Evolutionary conservation across 2,797 vertebrate species (phyloP), one percentile per base, ranked within the genome.

Genomic region (Alfaro cultratus): DNA sequence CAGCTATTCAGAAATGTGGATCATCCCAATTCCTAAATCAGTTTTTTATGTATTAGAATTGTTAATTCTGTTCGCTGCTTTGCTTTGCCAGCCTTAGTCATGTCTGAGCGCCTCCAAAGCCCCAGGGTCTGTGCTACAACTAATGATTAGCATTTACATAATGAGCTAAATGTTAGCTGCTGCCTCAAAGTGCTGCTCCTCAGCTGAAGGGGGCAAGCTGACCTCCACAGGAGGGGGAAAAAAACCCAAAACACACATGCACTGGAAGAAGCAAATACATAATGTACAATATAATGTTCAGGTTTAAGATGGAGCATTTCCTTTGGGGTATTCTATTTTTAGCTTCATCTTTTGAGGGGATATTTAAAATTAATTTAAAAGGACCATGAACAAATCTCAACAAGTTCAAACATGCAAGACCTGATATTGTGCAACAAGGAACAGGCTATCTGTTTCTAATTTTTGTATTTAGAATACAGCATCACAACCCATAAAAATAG

Each of bases 161-260:
- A 96, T 95, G 95, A 94, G 92, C 89, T 95, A 95, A 95, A 95
- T 95, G 95, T 94, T 95, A 94, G 92, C 87, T 95, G 92, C 93
- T 90, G 91, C 92, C 88, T 87, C 80, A 93, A 94, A 94, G 88
- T 87, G 92, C 88, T 86, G 73, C 85, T 91, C 77, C 83, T 87
- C 85, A 88, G 93, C 89, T 86, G 85, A 72, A 76, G 80, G 89
- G 87, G 84, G 84, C 85, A 79, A 88, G 80, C 70, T 90, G 91
- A 93, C 92, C 88, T 89, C 89, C 73, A 80, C 36, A 82, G 51
- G 41, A 70, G 41, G 11, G 12, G 1, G 0, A 76, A 46, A 77
- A 73, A 85, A 83, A 41, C 8, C 16, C 18, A 47, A 77, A 75
- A 83, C 82, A 83, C 77, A 70, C 46, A 53, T 6, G 57, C 6